Percentiles rank a stretch among this genome's conserved stretches.
Evolutionary conservation across 1,140 invertebrate species (phyloP).

Genomic region (Spodoptera frugiperda): DNA sequence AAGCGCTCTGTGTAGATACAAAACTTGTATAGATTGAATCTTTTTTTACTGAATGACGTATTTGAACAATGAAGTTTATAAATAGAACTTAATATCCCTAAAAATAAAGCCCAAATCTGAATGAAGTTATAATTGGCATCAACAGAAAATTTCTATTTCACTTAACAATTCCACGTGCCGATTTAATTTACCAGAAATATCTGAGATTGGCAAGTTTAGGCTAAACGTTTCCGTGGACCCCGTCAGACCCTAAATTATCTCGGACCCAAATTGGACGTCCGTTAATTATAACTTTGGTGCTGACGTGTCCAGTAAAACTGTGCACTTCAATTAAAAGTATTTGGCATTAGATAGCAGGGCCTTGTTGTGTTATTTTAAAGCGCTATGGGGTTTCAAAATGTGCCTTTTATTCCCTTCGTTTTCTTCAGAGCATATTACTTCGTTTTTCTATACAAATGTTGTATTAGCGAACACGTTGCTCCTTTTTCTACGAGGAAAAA

Average conservation of each 20-base stretch:
- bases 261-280: conserved; percentile 61
- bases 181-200: conserved; percentile 25
- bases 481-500: neutral
- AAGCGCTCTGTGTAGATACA: neutral
- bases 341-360: conserved; percentile 45
- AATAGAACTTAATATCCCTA: no score
- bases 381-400: conserved; percentile 33
- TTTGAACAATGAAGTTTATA: no score
- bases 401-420: neutral
- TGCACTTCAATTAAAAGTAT: conserved; percentile 67
- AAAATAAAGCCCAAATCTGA: no score
- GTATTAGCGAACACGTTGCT: neutral
- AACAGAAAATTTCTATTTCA: neutral
- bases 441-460: conserved; percentile 17
- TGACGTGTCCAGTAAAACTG: conserved; percentile 61
- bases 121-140: no score
- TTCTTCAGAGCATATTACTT: neutral
- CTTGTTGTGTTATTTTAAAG: conserved; percentile 41
- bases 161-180: conserved; percentile 7
- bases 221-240: conserved; percentile 24
- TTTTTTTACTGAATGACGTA: no score
- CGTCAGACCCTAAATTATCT: conserved; percentile 57
- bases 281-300: conserved; percentile 75
- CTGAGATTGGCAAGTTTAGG: conserved; percentile 25
- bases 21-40: no score